Evolutionary conservation across 2,113 vertebrate genomes (phyloP), one percentile per base, ranked within the genome.

Genomic region (Nesogale talazaci): DNA sequence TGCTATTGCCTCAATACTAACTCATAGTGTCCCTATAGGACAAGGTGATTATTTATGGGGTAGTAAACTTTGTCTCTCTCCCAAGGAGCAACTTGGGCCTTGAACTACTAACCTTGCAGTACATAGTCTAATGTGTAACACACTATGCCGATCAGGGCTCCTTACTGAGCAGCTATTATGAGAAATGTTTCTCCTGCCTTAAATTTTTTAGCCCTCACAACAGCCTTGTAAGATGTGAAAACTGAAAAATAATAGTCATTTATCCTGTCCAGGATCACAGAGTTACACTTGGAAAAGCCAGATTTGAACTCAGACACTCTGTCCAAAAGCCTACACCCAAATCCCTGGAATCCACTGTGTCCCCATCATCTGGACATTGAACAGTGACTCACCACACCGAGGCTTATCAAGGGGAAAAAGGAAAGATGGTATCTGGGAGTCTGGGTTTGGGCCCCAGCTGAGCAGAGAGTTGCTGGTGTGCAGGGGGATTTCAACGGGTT

Each of bases 261-360:
- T 0, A 29, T 0, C 5, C 16, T 6, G 0, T 20, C 82, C 36
- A 14, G 1, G 6, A 6, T 38, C 76, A 69, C 92, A 79, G 79
- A 84, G 75, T 5, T 1, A 63, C 7, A 22, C 17, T 15, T 16
- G 22, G 46, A 2, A 57, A 70, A 69, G 42, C 40, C 25, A 75
- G 65, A 40, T 57, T 69, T 29, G 11, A 82, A 46, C 31, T 56
- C 63, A 67, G 70, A 14, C n/a, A 65, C 8, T 52, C 25, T 52
- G 22, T 23, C n/a, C 72, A 81, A 74, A 40, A 76, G 31, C 27
- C 22, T 63, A 31, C 0, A 7, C n/a, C 42, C 78, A 70, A 42
- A 9, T 1, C 31, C 5, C 31, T 3, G 38, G 15, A 16, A 72
- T 2, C 25, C 0, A 5, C 15, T 46, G 1, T 40, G 46, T 10